Conservation (phyloP, 2,797 vertebrate genomes). For the Chiropotes sagulatus region DNA sequence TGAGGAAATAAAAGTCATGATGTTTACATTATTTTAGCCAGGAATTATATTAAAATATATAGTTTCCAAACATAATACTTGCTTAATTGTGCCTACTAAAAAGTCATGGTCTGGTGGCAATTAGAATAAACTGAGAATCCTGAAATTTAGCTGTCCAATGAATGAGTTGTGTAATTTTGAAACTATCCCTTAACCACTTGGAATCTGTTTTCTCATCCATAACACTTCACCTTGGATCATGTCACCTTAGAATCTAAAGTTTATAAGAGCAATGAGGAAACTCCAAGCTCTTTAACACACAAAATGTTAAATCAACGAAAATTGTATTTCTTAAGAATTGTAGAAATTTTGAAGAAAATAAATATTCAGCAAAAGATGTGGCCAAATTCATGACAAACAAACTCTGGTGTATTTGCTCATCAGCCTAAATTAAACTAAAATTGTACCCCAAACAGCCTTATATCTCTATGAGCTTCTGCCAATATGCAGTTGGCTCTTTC, state of each 20-base stretch:
- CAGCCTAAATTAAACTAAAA: constrained; percentile 81
- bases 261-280: background rate
- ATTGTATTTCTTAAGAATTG: background rate
- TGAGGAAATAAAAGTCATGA: background rate
- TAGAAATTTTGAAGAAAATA: constrained; percentile 35
- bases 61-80: background rate
- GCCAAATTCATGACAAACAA: constrained; percentile 75
- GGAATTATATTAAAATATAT: background rate
- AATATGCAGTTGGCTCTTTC: constrained; percentile 75
- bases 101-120: background rate
- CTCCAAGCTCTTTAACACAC: background rate
- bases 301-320: background rate
- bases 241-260: background rate
- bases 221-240: background rate
- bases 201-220: background rate
- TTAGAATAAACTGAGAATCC: background rate
- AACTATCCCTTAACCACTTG: background rate
- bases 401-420: constrained; percentile 77
- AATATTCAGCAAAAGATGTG: constrained; percentile 67
- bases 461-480: constrained; percentile 74
- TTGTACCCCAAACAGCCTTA: constrained; percentile 77
- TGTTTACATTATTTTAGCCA: background rate
- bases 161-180: background rate
- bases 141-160: background rate
- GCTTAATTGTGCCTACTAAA: background rate